Base-by-base conservation (phyloP, 2,888 invertebrate genomes). In the Tetramorium bicarinatum region DNA sequence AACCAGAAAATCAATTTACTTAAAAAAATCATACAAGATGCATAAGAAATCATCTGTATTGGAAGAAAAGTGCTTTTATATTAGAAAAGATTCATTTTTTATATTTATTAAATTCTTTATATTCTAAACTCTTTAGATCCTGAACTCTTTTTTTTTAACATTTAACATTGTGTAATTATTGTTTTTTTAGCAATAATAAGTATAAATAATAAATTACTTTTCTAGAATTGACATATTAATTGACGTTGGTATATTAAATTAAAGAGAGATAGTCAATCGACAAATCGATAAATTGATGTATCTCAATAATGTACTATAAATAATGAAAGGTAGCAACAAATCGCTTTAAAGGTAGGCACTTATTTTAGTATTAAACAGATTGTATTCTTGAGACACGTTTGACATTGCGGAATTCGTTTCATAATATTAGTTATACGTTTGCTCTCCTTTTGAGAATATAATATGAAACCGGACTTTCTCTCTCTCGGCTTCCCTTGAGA, bases 391-490 rank as follows among this genome's bases (percentile, higher is more conserved):
- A 62, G 81, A 83, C 82, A 85, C 84, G 85, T 87, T 88, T 88
- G 88, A 89, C 88, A 87, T 89, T 89, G 88, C 87, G 87, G 88
- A 86, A 90, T 86, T 86, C 84, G 71, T 90, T 90, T 88, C 87
- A 87, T 87, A 87, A 87, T 88, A 85, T 87, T 88, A 88, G 87
- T 90, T 88, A 87, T 81, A 90, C 84, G 81, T 87, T 74, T 85
- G 85, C 83, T 82, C 83, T 82, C 59, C 69, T 83, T 79, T 85
- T 80, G 85, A 87, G 83, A 87, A 86, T 82, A 82, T 56, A 87
- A 84, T 87, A 87, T 84, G 87, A 88, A 89, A 89, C 85, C 69
- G 61, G 84, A 89, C 89, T 89, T 89, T 89, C 89, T 90, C 87
- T 88, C 82, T 25, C 74, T 77, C 29, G 82, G 41, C 82, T 86